Base-by-base conservation (phyloP, 2,113 vertebrate genomes). In the Okapia johnstoni region DNA sequence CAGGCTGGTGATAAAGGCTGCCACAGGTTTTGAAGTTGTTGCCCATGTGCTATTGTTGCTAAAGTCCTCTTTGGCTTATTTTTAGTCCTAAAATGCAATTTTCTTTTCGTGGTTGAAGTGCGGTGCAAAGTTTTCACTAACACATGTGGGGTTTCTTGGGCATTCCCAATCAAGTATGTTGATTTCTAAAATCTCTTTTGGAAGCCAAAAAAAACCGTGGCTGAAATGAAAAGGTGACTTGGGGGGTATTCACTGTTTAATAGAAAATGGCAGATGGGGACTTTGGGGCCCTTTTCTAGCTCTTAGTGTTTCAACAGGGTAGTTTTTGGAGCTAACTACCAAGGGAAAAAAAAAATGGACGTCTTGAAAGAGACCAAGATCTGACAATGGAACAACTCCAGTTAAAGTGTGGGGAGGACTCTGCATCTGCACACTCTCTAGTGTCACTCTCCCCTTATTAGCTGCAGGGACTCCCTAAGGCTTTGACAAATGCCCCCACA, bases 1-100 rank as follows among this genome's bases (percentile, higher is more conserved):
- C 92, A 81, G 30, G 85, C 92, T 96, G 0, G 88, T 96, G 97
- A 97, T 97, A 94, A 98, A 98, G 90, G 91, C 90, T 97, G 97
- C 77, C 95, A 97, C 0, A 4, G 91, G 79, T 93, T 94, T 98
- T 98, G 97, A 97, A 97, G 93, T 76, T 97, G 94, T 4, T 95
- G 90, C 85, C 93, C 55, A 76, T 97, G 96, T 96, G 50, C 94
- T 90, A 48, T 90, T 93, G 90, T 73, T 84, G 83, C 94, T 91
- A 87, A 97, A 88, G 87, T 98, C 36, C 36, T 96, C 26, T 98
- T 94, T 96, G 85, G 95, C 46, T 85, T 92, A 92, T 50, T 96
- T 97, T 88, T 52, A 96, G 96, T 81, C 73, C 90, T 85, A 93
- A 66, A 90, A 79, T 96, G 36, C 17, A 23, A 73, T 97, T 97